A percentile compares a stretch with the other conserved stretches of the same genome.
Evolutionary conservation across 2,797 vertebrate genomes (phyloP).

Genomic region (Catharus ustulatus): DNA sequence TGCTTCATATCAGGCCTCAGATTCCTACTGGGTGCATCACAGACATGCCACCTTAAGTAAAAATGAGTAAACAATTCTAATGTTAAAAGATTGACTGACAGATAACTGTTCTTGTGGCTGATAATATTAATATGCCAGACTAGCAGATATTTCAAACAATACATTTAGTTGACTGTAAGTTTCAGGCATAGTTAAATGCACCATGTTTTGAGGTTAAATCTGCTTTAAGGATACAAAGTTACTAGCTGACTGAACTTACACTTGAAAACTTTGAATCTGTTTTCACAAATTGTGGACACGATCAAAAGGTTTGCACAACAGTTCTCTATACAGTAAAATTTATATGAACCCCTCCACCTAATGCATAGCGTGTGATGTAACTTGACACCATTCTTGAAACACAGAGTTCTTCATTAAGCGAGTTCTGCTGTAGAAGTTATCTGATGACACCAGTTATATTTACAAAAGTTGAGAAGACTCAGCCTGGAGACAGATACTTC

Average conservation of each 20-base stretch:
- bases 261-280: not conserved
- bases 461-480: not conserved
- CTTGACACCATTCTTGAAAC: not conserved
- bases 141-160: not conserved
- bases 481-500: too few species aligned
- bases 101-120: not conserved
- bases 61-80: not conserved
- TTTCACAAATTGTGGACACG: not conserved
- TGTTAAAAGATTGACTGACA: not conserved
- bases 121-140: not conserved
- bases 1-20: not conserved
- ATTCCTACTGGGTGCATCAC: not conserved
- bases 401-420: not conserved
- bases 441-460: accelerated
- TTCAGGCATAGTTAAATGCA: not conserved
- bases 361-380: not conserved
- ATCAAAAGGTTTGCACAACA: not conserved
- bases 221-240: not conserved
- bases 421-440: not conserved
- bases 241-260: not conserved
- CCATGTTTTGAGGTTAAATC: not conserved
- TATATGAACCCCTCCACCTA: not conserved
- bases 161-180: not conserved
- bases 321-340: not conserved
- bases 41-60: not conserved